Base-by-base conservation (phyloP, 30 jellyfish, hydroid and myxozoan species). In the Hydra vulgaris region DNA sequence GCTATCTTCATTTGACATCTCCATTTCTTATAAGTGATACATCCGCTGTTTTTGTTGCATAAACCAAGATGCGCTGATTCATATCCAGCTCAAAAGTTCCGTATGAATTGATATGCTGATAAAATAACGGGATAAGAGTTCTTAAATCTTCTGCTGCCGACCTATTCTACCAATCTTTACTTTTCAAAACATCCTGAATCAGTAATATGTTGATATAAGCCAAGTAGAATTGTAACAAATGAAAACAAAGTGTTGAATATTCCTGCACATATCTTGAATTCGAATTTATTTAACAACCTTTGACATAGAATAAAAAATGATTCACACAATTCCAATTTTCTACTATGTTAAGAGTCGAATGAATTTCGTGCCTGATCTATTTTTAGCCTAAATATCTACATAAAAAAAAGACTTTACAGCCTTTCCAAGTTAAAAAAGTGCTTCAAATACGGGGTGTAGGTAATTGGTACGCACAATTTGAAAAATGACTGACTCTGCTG, bases 151-250 rank as follows among this genome's bases (percentile, higher is more conserved):
- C n/a, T n/a, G n/a, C n/a, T n/a, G n/a, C n/a, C n/a, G n/a, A n/a
- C n/a, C n/a, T n/a, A n/a, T n/a, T n/a, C n/a, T n/a, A n/a, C n/a
- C n/a, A n/a, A n/a, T n/a, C n/a, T n/a, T n/a, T n/a, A n/a, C n/a
- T n/a, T n/a, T n/a, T n/a, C n/a, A n/a, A n/a, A n/a, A 56, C n/a
- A 56, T 56, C 71, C 71, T 56, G 71, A 15, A 56, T 56, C 71
- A 56, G 17, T 17, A 56, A 15, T 15, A n/a, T 56, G 71, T 56
- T 56, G 71, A 56, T 56, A n/a, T 56, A 56, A 56, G n/a, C 71
- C 71, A 56, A 15, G n/a, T n/a, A 15, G 71, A n/a, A 56, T 56
- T 56, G 71, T 15, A 56, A n/a, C 71, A 56, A 56, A n/a, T 56
- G 71, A 15, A 56, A 56, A n/a, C 71, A 56, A 15, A 56, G n/a